Conservation (phyloP, 1,140 invertebrate genomes). For the Leptopilina boulardi region DNA sequence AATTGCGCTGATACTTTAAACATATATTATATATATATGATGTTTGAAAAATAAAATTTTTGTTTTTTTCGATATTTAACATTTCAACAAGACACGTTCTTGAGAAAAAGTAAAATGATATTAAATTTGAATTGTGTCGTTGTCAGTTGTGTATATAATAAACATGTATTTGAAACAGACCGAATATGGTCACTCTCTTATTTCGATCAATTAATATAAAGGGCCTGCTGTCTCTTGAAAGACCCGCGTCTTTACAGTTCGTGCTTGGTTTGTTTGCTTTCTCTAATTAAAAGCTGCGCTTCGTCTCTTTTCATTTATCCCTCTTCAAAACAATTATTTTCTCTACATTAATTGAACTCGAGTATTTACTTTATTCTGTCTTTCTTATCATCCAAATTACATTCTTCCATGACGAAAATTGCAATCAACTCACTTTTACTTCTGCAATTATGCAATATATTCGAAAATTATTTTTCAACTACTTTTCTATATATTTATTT, state of each 20-base stretch:
- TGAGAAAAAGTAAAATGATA: neutral
- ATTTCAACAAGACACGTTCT: neutral
- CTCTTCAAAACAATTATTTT: neutral
- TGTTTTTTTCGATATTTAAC: constrained; percentile 35
- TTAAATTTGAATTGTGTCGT: constrained; percentile 41
- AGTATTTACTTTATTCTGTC: neutral
- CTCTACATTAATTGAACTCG: constrained; percentile 2
- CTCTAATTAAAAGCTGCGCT: neutral
- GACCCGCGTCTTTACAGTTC: constrained; percentile 10
- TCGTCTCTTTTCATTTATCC: neutral
- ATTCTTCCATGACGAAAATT: neutral
- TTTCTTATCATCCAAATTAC: neutral
- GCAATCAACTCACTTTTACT: neutral
- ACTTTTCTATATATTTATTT: too few relatives aligned
- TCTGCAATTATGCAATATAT: too few relatives aligned
- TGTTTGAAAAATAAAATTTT: constrained; percentile 47
- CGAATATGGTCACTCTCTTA: constrained; percentile 38
- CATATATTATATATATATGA: too few relatives aligned
- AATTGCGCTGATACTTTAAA: neutral
- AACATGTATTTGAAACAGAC: constrained; percentile 39
- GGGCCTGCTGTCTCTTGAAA: neutral
- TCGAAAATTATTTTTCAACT: too few relatives aligned
- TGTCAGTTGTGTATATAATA: too few relatives aligned
- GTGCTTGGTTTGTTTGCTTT: neutral
- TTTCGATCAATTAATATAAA: constrained; percentile 49